phyloP scores from a whole-genome alignment of 2,797 vertebrate species.

The Anniella stebbinsi region DNA sequence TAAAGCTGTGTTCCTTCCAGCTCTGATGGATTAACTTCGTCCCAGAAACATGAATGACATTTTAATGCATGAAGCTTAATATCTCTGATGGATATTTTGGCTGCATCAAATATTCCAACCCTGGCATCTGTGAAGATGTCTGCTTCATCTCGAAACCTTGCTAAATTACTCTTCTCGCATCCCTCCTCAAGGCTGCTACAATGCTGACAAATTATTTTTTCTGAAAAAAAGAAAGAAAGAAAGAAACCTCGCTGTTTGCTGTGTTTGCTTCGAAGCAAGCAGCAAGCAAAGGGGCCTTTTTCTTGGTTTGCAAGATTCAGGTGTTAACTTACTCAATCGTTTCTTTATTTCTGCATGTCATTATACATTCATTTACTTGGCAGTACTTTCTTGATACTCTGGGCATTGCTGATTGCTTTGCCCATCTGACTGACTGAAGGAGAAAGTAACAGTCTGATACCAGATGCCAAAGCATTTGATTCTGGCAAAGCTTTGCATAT shows the following conservation, averaged over 20 bases:
- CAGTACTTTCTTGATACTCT: background rate
- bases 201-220: background rate
- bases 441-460: background rate
- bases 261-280: background rate
- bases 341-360: background rate
- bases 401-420: too few relatives aligned
- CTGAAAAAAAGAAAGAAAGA: background rate
- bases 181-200: background rate
- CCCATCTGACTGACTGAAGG: background rate
- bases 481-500: too few relatives aligned
- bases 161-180: background rate
- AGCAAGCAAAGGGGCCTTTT: background rate
- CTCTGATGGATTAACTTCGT: slow-evolving; percentile 16
- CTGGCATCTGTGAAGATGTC: background rate
- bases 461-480: background rate
- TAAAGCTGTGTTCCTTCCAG: background rate
- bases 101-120: background rate
- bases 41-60: slow-evolving; percentile 25
- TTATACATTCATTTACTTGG: background rate
- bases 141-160: background rate
- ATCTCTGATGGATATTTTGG: slow-evolving; percentile 25
- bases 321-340: background rate
- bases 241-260: background rate
- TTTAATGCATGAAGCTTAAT: slow-evolving; percentile 12
- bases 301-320: background rate